Conservation (phyloP, 2,888 invertebrate species). For the Empis livida region DNA sequence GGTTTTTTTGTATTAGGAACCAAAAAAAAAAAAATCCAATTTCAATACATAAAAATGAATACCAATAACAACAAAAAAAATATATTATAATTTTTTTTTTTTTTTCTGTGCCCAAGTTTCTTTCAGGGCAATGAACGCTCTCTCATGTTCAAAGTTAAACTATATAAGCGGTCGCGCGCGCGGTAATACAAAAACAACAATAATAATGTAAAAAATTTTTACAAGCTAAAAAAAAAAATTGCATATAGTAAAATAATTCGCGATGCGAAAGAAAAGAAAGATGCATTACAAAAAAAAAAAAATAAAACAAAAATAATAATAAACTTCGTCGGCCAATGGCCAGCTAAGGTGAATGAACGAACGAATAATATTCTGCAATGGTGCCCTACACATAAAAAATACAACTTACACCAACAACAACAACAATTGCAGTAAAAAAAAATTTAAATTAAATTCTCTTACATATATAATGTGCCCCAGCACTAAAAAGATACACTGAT, state of each 20-base stretch:
- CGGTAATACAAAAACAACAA: not conserved
- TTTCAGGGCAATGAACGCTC: no score
- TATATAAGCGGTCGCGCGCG: not conserved
- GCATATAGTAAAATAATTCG: not conserved
- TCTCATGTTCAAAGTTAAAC: no score
- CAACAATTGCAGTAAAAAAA: not conserved
- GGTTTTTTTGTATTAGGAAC: no score
- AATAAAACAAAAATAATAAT: no score
- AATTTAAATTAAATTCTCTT: no score
- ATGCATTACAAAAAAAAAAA: not conserved
- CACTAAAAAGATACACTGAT: no score
- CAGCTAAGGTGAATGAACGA: constrained; percentile 1
- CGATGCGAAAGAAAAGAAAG: not conserved
- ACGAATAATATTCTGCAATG: not conserved
- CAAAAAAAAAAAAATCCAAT: no score
- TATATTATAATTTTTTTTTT: no score
- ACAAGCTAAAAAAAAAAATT: not conserved
- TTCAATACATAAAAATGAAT: no score
- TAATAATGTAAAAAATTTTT: not conserved
- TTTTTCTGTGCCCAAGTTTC: no score
- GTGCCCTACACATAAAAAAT: not conserved
- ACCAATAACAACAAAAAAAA: no score
- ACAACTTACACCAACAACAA: not conserved
- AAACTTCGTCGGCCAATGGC: not conserved
- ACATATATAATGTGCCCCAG: no score